phyloP scores from a whole-genome alignment of 2,797 vertebrate genomes.

The Sebastiscus albofasciatus region DNA sequence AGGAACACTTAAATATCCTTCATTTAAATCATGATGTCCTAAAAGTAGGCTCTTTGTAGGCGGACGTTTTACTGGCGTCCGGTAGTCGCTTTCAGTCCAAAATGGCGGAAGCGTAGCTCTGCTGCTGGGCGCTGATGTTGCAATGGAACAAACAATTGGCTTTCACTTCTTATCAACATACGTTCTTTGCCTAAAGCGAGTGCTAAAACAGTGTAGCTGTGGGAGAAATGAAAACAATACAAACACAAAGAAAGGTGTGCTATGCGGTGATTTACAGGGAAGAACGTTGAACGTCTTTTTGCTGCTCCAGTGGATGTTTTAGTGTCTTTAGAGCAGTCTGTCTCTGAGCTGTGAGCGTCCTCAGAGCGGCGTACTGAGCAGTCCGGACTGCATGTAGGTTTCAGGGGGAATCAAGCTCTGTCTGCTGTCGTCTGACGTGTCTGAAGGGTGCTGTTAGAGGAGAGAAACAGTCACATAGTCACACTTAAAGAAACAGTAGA shows the following conservation, averaged over 20 bases:
- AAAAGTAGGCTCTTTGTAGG: too few relatives aligned
- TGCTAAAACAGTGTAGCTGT: too few relatives aligned
- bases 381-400: constrained; percentile 1
- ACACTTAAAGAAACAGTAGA: not conserved
- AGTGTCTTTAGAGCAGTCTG: not conserved
- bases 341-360: not conserved
- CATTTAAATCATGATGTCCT: too few relatives aligned
- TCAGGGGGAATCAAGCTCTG: not conserved
- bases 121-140: too few relatives aligned
- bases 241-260: not conserved
- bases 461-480: not conserved
- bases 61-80: too few relatives aligned
- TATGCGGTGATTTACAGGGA: not conserved
- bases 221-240: not conserved
- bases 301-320: not conserved
- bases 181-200: too few relatives aligned
- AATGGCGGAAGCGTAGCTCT: too few relatives aligned
- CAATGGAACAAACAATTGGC: too few relatives aligned
- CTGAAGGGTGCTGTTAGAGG: constrained; percentile 4
- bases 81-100: too few relatives aligned
- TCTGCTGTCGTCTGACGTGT: not conserved
- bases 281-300: not conserved
- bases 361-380: not conserved
- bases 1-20: too few relatives aligned
- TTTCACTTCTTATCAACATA: too few relatives aligned